These are phyloP conservation scores for Drosophila pseudoananassae DNA, from an alignment of 1,140 invertebrate genomes.

Conservation along the genomic window DNA sequence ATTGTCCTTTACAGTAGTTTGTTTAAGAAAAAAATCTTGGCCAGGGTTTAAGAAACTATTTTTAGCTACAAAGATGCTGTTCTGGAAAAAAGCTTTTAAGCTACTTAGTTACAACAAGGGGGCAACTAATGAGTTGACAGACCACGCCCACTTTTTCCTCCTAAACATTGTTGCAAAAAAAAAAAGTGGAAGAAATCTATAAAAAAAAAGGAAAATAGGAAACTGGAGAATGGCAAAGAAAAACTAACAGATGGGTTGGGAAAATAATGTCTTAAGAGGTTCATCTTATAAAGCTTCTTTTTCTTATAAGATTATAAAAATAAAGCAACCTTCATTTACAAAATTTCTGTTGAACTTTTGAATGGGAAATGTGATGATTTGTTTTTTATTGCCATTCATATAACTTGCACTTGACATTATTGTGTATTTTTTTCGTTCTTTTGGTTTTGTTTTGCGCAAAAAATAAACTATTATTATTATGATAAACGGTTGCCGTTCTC, in stretches of 20 bases:
- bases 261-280: too few species aligned
- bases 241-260: too few species aligned
- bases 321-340: too few species aligned
- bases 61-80: slow-evolving; percentile 2
- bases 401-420: slow-evolving; percentile 75
- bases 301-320: too few species aligned
- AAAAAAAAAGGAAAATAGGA: not conserved
- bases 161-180: not conserved
- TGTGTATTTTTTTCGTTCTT: slow-evolving; percentile 6
- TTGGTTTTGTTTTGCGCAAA: slow-evolving; percentile 11
- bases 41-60: slow-evolving; percentile 7
- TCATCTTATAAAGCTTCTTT: too few species aligned
- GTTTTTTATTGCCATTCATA: slow-evolving; percentile 9
- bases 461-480: slow-evolving; percentile 68
- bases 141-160: slow-evolving; percentile 15
- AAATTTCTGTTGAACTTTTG: too few species aligned
- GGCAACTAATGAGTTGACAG: slow-evolving; percentile 42
- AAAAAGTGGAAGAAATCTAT: not conserved
- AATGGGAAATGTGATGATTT: not conserved
- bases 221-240: not conserved
- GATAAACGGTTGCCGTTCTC: slow-evolving; percentile 54
- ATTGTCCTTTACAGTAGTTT: not conserved
- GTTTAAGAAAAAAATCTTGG: not conserved
- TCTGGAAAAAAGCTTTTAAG: slow-evolving; percentile 36
- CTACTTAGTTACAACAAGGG: slow-evolving; percentile 23